phyloP scores from a whole-genome alignment of 1,140 invertebrate species.

The Panulirus ornatus region DNA sequence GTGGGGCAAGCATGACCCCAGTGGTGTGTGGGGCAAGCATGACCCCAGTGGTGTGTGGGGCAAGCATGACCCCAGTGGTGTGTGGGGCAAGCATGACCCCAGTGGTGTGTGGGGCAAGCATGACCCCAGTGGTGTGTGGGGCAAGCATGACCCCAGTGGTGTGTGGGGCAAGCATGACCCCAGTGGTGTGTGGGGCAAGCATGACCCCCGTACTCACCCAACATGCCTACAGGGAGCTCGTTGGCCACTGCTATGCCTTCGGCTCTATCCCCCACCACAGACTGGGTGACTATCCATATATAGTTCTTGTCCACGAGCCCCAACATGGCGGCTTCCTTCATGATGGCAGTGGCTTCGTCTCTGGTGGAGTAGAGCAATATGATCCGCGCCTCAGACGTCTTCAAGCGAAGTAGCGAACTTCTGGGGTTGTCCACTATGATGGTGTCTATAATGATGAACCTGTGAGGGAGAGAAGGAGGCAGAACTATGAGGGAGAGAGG shows the following conservation, averaged over 20 bases:
- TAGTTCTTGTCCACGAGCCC: slow-evolving; percentile 94
- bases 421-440: slow-evolving; percentile 53
- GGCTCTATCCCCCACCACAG: slow-evolving; percentile 86
- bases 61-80: too few relatives aligned
- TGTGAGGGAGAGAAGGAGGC: slow-evolving; percentile 15
- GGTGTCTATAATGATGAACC: slow-evolving; percentile 72
- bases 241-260: slow-evolving; percentile 79
- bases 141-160: too few relatives aligned
- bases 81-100: too few relatives aligned
- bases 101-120: too few relatives aligned
- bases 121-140: too few relatives aligned
- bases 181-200: too few relatives aligned
- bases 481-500: neutral
- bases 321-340: slow-evolving; percentile 88
- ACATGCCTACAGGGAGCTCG: slow-evolving; percentile 94
- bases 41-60: too few relatives aligned
- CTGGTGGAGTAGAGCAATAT: slow-evolving; percentile 94
- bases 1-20: too few relatives aligned
- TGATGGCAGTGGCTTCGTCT: slow-evolving; percentile 85
- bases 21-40: too few relatives aligned
- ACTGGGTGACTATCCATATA: slow-evolving; percentile 97
- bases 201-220: slow-evolving; percentile 85
- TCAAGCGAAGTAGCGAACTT: slow-evolving; percentile 83
- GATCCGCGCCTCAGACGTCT: slow-evolving; percentile 94
- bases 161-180: too few relatives aligned